phyloP scores from a whole-genome alignment of 2,888 invertebrate genomes.

The Phortica okadai region DNA sequence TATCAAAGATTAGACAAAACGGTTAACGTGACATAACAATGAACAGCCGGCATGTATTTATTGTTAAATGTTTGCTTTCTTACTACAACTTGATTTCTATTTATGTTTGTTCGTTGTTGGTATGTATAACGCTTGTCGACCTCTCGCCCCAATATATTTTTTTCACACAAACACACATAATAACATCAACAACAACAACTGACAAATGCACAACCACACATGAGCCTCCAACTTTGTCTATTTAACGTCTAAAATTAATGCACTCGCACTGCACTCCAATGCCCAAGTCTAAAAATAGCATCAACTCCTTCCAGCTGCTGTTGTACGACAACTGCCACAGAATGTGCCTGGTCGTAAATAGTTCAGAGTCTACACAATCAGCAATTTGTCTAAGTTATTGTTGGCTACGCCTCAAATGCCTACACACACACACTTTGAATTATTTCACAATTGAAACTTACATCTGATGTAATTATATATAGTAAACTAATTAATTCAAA shows the following conservation, averaged over 20 bases:
- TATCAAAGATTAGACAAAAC: not conserved
- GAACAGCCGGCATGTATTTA: not conserved
- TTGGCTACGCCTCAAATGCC: not conserved
- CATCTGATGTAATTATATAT: slow-evolving; percentile 23
- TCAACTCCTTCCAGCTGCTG: not conserved
- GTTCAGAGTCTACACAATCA: not conserved
- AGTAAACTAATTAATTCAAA: slow-evolving; percentile 13
- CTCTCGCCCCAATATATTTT: not conserved
- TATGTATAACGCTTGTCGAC: not conserved
- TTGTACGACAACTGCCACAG: not conserved
- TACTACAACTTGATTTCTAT: no score
- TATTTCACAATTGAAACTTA: not conserved
- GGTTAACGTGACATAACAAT: not conserved
- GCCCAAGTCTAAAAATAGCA: not conserved
- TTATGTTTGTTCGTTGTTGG: not conserved
- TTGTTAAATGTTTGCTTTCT: no score
- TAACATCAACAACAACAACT: not conserved
- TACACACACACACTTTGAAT: not conserved
- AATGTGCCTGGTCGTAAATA: not conserved
- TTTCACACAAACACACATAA: not conserved
- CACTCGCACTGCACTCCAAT: not conserved
- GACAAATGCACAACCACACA: not conserved
- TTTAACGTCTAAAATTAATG: slow-evolving; percentile 4
- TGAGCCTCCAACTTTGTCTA: not conserved
- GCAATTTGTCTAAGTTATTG: slow-evolving; percentile 9